These are phyloP conservation scores for Halictus quadricinctus DNA, from an alignment of 2,888 invertebrate genomes.

Conservation along the genomic window DNA sequence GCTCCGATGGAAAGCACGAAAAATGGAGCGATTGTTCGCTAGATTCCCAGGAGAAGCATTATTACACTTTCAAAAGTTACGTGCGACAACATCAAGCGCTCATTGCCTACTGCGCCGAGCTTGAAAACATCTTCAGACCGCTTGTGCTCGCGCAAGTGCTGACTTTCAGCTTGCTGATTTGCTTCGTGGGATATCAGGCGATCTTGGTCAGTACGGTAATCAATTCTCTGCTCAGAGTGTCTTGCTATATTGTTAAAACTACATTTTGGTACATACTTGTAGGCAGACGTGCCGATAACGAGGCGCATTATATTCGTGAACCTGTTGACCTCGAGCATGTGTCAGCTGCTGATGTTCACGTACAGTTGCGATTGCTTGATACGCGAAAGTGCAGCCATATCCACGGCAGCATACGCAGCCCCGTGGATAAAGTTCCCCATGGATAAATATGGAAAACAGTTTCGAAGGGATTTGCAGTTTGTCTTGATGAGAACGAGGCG, in stretches of 20 bases:
- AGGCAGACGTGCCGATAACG: conserved; percentile 13
- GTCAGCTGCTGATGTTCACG: conserved; percentile 45
- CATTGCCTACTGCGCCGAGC: neutral
- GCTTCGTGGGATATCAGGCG: conserved; percentile 35
- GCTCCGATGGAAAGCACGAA: neutral
- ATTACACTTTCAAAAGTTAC: conserved; percentile 1
- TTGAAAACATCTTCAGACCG: conserved; percentile 24
- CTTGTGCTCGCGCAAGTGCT: conserved; percentile 34
- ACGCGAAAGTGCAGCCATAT: conserved; percentile 9
- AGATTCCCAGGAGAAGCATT: neutral
- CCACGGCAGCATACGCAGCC: neutral
- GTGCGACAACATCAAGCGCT: conserved; percentile 36
- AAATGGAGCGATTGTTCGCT: neutral
- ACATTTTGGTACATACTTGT: neutral
- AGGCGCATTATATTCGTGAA: conserved; percentile 19
- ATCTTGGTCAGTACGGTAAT: conserved; percentile 32
- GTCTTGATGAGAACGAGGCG: conserved; percentile 19
- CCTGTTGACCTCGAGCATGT: conserved; percentile 14
- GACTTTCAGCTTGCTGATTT: conserved; percentile 39
- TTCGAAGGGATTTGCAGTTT: conserved; percentile 20
- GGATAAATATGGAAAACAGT: conserved; percentile 15
- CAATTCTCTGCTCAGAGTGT: neutral
- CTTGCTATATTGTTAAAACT: neutral
- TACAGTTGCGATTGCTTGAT: conserved; percentile 40
- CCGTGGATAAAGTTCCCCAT: conserved; percentile 23